Evolutionary conservation across 2,888 invertebrate genomes (phyloP).

Genomic region (Brenthis daphne): DNA sequence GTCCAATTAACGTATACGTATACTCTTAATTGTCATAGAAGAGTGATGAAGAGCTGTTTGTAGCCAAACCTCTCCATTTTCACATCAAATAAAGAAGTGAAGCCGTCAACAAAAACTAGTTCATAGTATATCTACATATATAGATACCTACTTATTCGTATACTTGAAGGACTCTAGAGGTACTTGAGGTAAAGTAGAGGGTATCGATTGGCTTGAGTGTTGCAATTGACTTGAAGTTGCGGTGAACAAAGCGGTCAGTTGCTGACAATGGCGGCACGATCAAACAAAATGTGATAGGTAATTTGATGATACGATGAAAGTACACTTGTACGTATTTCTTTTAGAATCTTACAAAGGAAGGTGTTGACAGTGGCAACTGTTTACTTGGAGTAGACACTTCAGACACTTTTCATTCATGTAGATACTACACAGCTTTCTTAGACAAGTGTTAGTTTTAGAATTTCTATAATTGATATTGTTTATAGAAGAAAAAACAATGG

Average conservation of each 20-base stretch:
- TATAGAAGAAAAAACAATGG: too few species aligned
- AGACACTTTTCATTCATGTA: too few species aligned
- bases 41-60: too few species aligned
- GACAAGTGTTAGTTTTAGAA: too few species aligned
- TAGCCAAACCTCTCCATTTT: neutral
- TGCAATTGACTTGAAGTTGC: slow-evolving; percentile 26
- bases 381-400: too few species aligned
- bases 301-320: slow-evolving; percentile 14
- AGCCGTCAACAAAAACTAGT: neutral
- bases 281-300: slow-evolving; percentile 16
- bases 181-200: slow-evolving; percentile 15
- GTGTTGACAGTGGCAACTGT: too few species aligned
- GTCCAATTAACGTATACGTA: too few species aligned
- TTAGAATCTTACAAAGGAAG: too few species aligned
- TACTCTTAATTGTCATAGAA: too few species aligned
- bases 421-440: too few species aligned
- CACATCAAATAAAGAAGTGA: neutral
- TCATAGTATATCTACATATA: too few species aligned
- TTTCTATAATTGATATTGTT: too few species aligned
- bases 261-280: slow-evolving; percentile 21
- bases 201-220: slow-evolving; percentile 28
- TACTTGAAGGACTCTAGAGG: slow-evolving; percentile 4
- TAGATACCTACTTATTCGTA: neutral
- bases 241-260: slow-evolving; percentile 28
- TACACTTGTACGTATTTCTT: neutral